phyloP scores from a whole-genome alignment of 2,888 invertebrate species.

The Hirtodrosophila cameraria region DNA sequence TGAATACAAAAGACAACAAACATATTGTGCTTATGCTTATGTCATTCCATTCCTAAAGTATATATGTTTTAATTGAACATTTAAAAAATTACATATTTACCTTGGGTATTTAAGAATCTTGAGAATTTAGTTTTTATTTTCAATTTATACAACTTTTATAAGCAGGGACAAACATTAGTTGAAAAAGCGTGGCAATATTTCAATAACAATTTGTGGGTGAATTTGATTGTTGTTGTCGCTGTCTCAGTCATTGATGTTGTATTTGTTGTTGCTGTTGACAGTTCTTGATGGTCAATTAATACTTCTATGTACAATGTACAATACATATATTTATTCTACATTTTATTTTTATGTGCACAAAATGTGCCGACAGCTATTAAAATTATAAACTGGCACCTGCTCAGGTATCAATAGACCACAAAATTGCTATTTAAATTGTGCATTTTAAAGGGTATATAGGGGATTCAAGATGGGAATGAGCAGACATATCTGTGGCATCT shows the following conservation, averaged over 20 bases:
- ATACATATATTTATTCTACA: slow-evolving; percentile 44
- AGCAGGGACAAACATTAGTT: slow-evolving; percentile 33
- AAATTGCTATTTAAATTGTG: neutral
- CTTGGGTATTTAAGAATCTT: slow-evolving; percentile 31
- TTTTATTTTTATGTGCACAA: slow-evolving; percentile 7
- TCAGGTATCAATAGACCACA: slow-evolving; percentile 20
- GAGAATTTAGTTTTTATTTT: neutral
- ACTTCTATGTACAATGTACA: too few species aligned
- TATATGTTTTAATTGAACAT: too few species aligned
- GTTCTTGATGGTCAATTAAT: slow-evolving; percentile 66
- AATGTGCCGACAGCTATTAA: slow-evolving; percentile 28
- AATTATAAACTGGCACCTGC: slow-evolving; percentile 40
- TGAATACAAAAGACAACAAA: too few species aligned
- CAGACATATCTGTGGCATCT: too few species aligned
- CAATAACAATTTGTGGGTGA: slow-evolving; percentile 62
- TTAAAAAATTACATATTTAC: neutral
- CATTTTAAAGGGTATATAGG: too few species aligned
- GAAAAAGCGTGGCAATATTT: slow-evolving; percentile 74
- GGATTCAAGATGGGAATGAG: too few species aligned
- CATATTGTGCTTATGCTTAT: too few species aligned
- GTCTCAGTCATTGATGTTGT: slow-evolving; percentile 35
- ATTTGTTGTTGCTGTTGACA: slow-evolving; percentile 52
- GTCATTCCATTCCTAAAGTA: too few species aligned
- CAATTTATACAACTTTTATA: slow-evolving; percentile 53
- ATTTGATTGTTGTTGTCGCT: slow-evolving; percentile 12